These are phyloP conservation scores for Orbicella faveolata DNA, from an alignment of 64 coral and sea anemone species.

Conservation along the genomic window DNA sequence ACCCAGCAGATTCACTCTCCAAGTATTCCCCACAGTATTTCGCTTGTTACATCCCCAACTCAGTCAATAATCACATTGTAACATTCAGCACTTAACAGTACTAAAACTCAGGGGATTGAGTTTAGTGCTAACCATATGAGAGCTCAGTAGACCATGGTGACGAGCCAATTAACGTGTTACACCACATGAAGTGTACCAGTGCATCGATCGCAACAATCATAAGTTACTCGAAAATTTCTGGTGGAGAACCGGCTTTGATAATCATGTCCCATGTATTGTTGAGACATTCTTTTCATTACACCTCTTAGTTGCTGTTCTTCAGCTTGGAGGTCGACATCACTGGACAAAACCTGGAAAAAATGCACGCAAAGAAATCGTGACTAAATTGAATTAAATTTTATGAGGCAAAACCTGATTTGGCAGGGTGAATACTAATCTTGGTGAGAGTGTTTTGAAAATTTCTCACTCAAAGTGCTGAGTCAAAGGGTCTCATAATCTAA, in stretches of 20 bases:
- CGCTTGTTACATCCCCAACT: too few species aligned
- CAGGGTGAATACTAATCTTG: too few species aligned
- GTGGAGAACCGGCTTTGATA: conserved; percentile 91
- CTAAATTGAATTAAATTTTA: background rate
- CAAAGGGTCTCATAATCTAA: too few species aligned
- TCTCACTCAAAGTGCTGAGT: too few species aligned
- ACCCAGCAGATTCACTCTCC: too few species aligned
- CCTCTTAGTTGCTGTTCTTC: conserved; percentile 57
- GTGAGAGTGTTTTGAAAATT: too few species aligned
- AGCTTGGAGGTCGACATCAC: conserved; percentile 60
- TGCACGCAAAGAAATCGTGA: background rate
- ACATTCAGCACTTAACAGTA: too few species aligned
- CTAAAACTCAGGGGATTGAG: too few species aligned
- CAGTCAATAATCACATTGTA: too few species aligned
- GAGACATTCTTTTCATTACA: conserved; percentile 85
- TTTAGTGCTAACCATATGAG: too few species aligned
- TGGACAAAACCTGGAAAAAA: conserved; percentile 65
- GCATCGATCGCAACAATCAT: conserved; percentile 92
- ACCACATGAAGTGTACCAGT: conserved; percentile 85
- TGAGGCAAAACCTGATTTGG: background rate
- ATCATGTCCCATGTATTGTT: conserved; percentile 90
- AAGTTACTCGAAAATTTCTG: conserved; percentile 92
- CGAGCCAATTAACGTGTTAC: conserved; percentile 1
- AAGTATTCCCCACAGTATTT: too few species aligned
- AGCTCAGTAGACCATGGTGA: too few species aligned